A percentile compares a stretch with the other conserved stretches of the same genome.
These are phyloP conservation scores for Valencia hispanica DNA, from an alignment of 2,797 vertebrate genomes.

Conservation along the genomic window DNA sequence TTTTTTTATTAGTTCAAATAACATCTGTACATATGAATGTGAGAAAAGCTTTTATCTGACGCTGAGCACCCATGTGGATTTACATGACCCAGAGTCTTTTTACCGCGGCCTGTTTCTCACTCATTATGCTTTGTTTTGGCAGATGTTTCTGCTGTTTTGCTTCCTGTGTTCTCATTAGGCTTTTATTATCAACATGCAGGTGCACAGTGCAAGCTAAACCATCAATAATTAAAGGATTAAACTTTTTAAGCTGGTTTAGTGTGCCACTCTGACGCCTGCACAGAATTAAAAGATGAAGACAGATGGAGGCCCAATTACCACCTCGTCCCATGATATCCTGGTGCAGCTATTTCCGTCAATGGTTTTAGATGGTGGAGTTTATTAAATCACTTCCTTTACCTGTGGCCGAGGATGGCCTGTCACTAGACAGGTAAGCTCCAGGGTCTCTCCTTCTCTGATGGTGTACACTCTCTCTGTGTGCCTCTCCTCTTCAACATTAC, in stretches of 20 bases:
- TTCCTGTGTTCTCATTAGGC: conserved; percentile 60
- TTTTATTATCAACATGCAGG: conserved; percentile 69
- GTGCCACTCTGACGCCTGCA: conserved; percentile 35
- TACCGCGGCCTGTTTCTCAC: conserved; percentile 49
- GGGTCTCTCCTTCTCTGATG: conserved; percentile 94
- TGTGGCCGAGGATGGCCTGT: conserved; percentile 96
- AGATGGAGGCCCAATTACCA: conserved; percentile 25
- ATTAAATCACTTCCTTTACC: conserved; percentile 78
- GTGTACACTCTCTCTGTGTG: conserved; percentile 97
- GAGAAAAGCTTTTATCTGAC: conserved; percentile 21
- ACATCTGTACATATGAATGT: conserved; percentile 43
- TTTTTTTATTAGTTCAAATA: conserved; percentile 54
- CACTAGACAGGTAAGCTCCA: conserved; percentile 94
- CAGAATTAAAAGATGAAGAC: conserved; percentile 31
- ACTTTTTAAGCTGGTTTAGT: conserved; percentile 70
- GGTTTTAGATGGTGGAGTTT: not conserved
- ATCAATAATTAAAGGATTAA: conserved; percentile 73
- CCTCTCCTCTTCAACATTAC: conserved; percentile 96
- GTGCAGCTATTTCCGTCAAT: not conserved
- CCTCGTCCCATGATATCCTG: conserved; percentile 6
- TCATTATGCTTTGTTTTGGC: conserved; percentile 53
- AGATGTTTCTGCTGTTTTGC: conserved; percentile 58
- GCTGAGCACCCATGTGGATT: conserved; percentile 48
- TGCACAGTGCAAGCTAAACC: conserved; percentile 64
- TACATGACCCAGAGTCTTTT: conserved; percentile 46